These are phyloP conservation scores for Ceratina japonica DNA, from an alignment of 1,140 invertebrate species.

Conservation along the genomic window DNA sequence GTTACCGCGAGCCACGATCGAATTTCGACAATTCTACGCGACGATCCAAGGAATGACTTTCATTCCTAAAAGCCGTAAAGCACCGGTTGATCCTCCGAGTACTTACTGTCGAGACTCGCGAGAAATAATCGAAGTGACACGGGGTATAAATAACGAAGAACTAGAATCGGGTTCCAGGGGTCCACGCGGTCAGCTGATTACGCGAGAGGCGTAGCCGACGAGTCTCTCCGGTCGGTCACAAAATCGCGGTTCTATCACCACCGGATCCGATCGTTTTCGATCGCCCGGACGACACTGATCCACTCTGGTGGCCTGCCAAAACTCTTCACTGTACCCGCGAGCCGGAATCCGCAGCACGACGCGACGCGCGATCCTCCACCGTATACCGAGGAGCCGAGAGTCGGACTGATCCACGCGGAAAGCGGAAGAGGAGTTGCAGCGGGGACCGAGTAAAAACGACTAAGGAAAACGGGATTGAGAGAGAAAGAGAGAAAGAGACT, in stretches of 20 bases:
- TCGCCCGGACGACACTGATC: conserved; percentile 26
- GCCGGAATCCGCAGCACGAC: too few species aligned
- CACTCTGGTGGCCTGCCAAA: conserved; percentile 18
- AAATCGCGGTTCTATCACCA: background rate
- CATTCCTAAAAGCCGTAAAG: background rate
- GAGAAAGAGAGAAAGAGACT: background rate
- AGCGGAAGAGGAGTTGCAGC: background rate
- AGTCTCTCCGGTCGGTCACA: background rate
- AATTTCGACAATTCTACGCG: background rate
- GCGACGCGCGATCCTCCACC: background rate
- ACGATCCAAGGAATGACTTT: background rate
- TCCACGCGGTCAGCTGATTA: conserved; percentile 1
- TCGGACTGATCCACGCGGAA: background rate
- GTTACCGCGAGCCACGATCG: conserved; percentile 1
- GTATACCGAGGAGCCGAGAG: background rate
- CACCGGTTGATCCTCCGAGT: background rate
- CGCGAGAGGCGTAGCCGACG: background rate
- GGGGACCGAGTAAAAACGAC: background rate
- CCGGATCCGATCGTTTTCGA: background rate
- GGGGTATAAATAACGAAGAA: background rate
- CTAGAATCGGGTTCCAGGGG: background rate
- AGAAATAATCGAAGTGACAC: too few species aligned
- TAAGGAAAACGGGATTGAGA: background rate
- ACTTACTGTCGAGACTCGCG: background rate
- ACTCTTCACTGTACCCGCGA: background rate